Evolutionary conservation across 2,113 vertebrate species (phyloP), one percentile per base, ranked within the genome.

Genomic region (Bufo gargarizans): DNA sequence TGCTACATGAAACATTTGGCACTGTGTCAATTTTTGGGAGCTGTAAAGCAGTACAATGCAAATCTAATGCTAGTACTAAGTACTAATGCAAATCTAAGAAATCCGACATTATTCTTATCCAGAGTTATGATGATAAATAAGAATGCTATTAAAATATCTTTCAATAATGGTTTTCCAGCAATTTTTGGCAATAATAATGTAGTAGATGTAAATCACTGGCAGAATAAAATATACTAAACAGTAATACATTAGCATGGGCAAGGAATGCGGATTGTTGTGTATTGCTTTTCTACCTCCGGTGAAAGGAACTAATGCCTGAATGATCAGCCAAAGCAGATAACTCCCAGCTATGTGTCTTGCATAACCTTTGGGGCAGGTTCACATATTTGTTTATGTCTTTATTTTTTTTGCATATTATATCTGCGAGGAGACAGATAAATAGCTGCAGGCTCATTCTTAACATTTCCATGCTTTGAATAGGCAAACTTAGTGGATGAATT

Each of bases 1-100:
- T 85, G 67, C 49, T 59, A 50, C 67, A 50, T 72, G 53, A 72
- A 74, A 47, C n/a, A 56, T 76, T 74, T 85, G 83, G 83, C 83
- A 59, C 16, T 11, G 0, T 74, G 83, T 58, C 83, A 76, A 33
- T 49, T 45, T 84, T 74, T 85, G 16, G 50, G 67, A 58, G n/a
- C 69, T 74, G 55, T 85, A 69, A 85, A 55, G 16, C 83, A 76
- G 69, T 55, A 53, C 9, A 50, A 33, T 76, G 55, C 83, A 58
- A 71, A 84, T 84, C n/a, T 74, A 56, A 74, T 33, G 33, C 33
- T 33, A 33, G 33, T 33, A 33, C 33, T 33, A 33, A 33, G 33
- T 1, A 33, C 33, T 33, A 50, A 33, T 76, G 55, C 83, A 58
- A 71, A 84, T 84, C n/a, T 74, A 56, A 74, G 69, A 14, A 58